Evolutionary conservation across 2,888 invertebrate species (phyloP), one percentile per base, ranked within the genome.

Genomic region (Thelaira solivaga): DNA sequence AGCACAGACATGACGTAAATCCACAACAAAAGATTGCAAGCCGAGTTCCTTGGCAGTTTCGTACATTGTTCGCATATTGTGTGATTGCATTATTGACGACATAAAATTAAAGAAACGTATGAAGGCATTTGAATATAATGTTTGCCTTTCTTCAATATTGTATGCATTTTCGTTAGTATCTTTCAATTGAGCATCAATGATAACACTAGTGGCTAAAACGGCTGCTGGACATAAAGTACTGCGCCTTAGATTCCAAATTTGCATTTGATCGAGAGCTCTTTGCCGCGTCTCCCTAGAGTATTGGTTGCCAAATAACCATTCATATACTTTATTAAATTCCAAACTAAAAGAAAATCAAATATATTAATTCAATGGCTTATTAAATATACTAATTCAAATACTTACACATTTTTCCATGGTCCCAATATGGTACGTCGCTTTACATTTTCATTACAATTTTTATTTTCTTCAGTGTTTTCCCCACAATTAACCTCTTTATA

Each of bases 51-150:
- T 82, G 0, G 89, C 89, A 0, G 87, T 88, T 0, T 83, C 85
- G 47, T 89, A 89, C 89, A 89, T 89, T 39, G 87, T 85, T 22
- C 82, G 83, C 84, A 84, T 84, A 72, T 83, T 84, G 43, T 85
- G 82, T 2, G 82, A 81, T 61, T 88, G 88, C 82, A 86, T 87
- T 6, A 87, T 88, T 1, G 89, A 89, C 0, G 88, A 89, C 89
- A 89, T 89, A 24, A 87, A 89, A 76, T 89, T 89, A 24, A 87
- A 86, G 64, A 89, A 89, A 2, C 89, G 84, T 0, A 86, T 89
- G 29, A 89, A 86, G 4, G 88, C 86, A 43, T 83, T 85, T 0
- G 89, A 84, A 78, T 89, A 89, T 2, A 85, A 80, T 0, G 81
- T 80, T 61, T 86, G 85, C 1, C 88, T 55, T 11, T 85, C 85